Evolutionary conservation across 2,113 vertebrate genomes (phyloP).

Genomic region (Australoheros scitulus): DNA sequence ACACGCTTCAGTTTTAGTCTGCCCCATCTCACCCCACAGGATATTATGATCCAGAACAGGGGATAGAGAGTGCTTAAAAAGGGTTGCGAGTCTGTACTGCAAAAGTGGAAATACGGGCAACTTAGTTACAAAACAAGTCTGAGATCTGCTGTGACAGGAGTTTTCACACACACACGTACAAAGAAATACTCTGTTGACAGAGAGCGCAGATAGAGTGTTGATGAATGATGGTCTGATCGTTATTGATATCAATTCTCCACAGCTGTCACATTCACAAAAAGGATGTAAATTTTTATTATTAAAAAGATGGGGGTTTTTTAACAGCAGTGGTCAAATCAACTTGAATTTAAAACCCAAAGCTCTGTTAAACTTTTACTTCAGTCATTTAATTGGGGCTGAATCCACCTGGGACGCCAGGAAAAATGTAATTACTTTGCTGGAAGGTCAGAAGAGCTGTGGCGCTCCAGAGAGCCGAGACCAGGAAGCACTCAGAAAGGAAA

Average conservation of each 20-base stretch:
- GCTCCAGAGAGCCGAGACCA: background rate
- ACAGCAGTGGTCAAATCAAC: background rate
- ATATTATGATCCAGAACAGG: background rate
- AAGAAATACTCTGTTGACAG: background rate
- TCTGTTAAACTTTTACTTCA: background rate
- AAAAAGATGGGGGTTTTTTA: background rate
- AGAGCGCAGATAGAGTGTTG: accelerated
- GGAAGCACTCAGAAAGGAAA: background rate
- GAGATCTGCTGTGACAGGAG: background rate
- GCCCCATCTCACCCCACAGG: background rate
- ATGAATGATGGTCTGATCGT: background rate
- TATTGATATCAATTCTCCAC: background rate
- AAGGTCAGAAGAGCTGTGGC: background rate
- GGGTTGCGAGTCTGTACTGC: background rate
- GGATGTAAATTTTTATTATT: background rate
- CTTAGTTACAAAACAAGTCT: background rate
- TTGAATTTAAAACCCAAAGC: background rate
- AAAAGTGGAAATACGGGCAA: background rate
- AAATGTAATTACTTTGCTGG: background rate
- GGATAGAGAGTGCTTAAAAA: background rate
- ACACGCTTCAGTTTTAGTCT: background rate
- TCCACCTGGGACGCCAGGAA: conserved; percentile 18
- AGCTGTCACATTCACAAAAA: background rate
- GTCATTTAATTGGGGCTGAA: background rate
- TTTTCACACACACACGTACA: too few species aligned